These are phyloP conservation scores for Calyptomena viridis DNA, from an alignment of 2,113 vertebrate species.

Conservation along the genomic window DNA sequence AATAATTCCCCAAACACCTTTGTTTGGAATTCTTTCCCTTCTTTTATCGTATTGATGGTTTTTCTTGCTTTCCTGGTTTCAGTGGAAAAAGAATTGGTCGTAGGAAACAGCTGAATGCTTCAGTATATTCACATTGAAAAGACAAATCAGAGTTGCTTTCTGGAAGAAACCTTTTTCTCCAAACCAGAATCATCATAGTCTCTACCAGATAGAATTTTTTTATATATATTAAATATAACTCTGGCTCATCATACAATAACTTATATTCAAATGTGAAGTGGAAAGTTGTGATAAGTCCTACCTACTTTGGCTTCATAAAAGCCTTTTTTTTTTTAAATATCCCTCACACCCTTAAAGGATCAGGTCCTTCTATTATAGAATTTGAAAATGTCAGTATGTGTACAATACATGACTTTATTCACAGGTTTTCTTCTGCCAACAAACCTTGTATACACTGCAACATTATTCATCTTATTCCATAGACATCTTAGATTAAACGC, in stretches of 20 bases:
- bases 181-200: not conserved
- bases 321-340: not conserved
- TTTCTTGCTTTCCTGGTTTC: not conserved
- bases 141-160: not conserved
- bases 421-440: not conserved
- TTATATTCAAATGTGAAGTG: not conserved
- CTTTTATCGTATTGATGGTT: not conserved
- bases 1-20: not conserved
- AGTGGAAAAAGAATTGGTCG: not conserved
- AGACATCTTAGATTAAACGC: not conserved
- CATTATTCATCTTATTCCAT: not conserved
- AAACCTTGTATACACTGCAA: not conserved
- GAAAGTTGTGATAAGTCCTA: not conserved
- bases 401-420: not conserved
- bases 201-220: not conserved
- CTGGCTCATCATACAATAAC: not conserved
- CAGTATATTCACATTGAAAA: accelerated
- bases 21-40: not conserved
- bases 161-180: not conserved
- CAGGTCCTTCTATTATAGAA: not conserved
- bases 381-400: not conserved
- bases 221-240: not conserved
- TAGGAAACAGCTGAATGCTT: not conserved
- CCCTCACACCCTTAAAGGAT: not conserved
- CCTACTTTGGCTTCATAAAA: not conserved